These are phyloP conservation scores for Chloropsis cyanopogon DNA, from an alignment of 2,113 vertebrate species.

Conservation along the genomic window DNA sequence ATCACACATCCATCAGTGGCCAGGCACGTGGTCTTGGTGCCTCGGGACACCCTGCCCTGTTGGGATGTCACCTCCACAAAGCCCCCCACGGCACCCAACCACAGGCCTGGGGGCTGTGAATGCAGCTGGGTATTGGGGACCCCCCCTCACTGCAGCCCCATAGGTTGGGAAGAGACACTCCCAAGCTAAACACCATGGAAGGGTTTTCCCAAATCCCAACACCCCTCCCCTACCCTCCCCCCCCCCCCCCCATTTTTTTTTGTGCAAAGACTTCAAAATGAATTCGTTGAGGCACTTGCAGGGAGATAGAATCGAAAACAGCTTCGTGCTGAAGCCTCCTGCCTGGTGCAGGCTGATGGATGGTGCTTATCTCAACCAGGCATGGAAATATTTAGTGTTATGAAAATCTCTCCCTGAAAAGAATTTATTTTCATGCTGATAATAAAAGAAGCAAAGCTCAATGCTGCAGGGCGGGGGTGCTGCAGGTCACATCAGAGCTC, in stretches of 20 bases:
- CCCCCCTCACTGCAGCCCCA: accelerated
- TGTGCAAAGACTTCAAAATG: not conserved
- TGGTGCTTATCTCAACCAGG: not conserved
- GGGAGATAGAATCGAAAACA: not conserved
- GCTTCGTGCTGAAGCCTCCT: not conserved
- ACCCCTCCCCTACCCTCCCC: accelerated
- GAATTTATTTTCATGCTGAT: not conserved
- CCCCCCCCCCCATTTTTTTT: accelerated
- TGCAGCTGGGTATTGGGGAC: not conserved
- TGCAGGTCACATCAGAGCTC: not conserved
- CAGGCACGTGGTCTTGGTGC: not conserved
- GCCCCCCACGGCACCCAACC: accelerated
- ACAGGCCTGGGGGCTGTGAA: not conserved
- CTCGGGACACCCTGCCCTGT: not conserved
- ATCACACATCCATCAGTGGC: not conserved
- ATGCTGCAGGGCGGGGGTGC: not conserved
- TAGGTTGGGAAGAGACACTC: accelerated
- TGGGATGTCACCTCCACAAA: not conserved
- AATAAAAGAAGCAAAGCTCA: not conserved
- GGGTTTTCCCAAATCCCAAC: not conserved
- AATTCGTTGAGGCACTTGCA: not conserved
- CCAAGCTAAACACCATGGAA: not conserved
- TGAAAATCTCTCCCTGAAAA: not conserved
- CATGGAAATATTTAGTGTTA: not conserved
- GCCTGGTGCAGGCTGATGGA: not conserved